A percentile compares a stretch with the other conserved stretches of the same genome.
These are phyloP conservation scores for Apolygus lucorum DNA, from an alignment of 1,140 invertebrate species.

Conservation along the genomic window DNA sequence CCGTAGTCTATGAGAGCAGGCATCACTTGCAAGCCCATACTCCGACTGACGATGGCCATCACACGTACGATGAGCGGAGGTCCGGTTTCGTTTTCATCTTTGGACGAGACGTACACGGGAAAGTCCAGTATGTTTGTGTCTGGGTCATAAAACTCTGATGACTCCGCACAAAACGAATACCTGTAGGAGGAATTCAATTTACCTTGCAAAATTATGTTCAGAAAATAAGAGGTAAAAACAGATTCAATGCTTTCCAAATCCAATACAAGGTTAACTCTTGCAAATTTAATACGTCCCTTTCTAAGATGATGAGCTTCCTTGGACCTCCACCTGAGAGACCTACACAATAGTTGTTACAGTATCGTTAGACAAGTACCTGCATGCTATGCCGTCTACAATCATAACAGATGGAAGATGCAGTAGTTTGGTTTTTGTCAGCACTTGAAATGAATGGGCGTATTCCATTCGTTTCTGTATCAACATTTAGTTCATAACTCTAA, in stretches of 20 bases:
- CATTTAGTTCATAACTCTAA: no score
- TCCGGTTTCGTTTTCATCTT: neutral
- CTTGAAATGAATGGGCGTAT: no score
- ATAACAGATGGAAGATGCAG: no score
- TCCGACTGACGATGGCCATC: constrained; percentile 8
- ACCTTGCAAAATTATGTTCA: no score
- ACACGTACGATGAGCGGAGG: constrained; percentile 17
- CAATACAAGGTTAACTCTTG: no score
- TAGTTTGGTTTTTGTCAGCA: no score
- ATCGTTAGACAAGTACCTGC: neutral
- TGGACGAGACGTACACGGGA: constrained; percentile 10
- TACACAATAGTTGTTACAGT: neutral
- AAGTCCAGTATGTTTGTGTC: constrained; percentile 19
- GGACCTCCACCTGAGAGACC: neutral
- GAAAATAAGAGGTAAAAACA: no score
- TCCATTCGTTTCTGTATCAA: no score
- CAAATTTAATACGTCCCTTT: no score
- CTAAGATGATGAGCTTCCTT: neutral
- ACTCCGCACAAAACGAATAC: constrained; percentile 18
- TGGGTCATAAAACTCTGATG: constrained; percentile 13
- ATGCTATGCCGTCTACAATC: no score
- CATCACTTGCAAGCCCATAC: constrained; percentile 11
- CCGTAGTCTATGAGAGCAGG: constrained; percentile 15
- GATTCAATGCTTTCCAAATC: no score
- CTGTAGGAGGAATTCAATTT: no score